A percentile compares a stretch with the other conserved stretches of the same genome.
These are phyloP conservation scores for Acanthosepion lycidas DNA, from an alignment of 2,888 invertebrate genomes.

Conservation along the genomic window DNA sequence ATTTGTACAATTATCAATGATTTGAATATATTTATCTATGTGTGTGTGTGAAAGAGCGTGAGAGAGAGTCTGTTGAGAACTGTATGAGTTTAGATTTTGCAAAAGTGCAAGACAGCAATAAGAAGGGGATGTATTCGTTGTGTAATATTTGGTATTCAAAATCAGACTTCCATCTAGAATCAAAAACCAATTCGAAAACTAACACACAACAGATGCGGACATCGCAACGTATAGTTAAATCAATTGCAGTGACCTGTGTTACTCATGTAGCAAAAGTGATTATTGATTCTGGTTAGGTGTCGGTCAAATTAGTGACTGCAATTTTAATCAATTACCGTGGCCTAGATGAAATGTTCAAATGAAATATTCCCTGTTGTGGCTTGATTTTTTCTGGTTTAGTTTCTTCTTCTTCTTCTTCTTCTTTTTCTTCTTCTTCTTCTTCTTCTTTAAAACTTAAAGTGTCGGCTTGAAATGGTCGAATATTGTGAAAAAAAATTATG, in stretches of 20 bases:
- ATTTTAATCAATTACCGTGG: slow-evolving; percentile 4
- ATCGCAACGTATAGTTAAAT: neutral
- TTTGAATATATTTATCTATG: neutral
- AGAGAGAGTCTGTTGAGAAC: neutral
- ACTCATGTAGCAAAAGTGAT: neutral
- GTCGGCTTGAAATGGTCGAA: neutral
- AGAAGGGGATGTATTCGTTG: neutral
- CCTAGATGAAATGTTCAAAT: neutral
- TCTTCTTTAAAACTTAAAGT: neutral
- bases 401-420: neutral
- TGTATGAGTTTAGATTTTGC: no score
- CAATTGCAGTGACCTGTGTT: neutral
- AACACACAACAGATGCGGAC: neutral
- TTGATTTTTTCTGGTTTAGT: neutral
- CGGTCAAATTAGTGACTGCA: neutral
- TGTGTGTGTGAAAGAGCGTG: neutral
- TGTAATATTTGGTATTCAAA: neutral
- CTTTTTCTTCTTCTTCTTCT: neutral
- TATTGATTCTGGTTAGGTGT: neutral
- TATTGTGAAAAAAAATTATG: neutral
- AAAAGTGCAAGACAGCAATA: neutral
- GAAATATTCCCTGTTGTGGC: neutral
- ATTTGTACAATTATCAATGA: no score
- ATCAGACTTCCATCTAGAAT: neutral
- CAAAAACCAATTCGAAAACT: neutral